phyloP scores from a whole-genome alignment of 2,113 vertebrate genomes.

The Rattus rattus region DNA sequence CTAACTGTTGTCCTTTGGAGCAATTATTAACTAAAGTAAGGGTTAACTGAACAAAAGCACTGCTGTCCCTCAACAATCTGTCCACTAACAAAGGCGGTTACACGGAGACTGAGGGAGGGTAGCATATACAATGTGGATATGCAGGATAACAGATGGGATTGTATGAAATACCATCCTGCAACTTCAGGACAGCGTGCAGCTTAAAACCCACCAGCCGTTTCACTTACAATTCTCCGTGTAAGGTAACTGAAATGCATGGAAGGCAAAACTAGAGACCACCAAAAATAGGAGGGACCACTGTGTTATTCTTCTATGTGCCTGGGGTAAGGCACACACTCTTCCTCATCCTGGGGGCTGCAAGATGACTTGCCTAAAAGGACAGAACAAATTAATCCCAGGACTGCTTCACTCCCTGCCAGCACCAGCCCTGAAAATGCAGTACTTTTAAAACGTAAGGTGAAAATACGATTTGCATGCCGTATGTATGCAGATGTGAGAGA shows the following conservation, averaged over 20 bases:
- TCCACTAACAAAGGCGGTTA: neutral
- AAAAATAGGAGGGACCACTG: neutral
- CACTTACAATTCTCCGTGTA: neutral
- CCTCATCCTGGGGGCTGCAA: neutral
- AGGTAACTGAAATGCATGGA: neutral
- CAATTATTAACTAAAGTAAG: neutral
- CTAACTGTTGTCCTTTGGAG: neutral
- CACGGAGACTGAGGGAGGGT: neutral
- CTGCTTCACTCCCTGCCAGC: neutral
- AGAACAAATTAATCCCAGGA: neutral
- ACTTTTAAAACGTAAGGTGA: neutral
- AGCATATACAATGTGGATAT: neutral
- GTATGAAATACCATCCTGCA: neutral
- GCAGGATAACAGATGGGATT: neutral
- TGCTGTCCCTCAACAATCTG: neutral
- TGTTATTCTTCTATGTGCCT: neutral
- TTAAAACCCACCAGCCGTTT: neutral
- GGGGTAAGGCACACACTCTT: neutral
- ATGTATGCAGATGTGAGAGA: no score
- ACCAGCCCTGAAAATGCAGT: neutral
- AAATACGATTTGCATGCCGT: neutral
- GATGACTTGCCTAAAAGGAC: neutral
- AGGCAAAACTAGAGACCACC: neutral
- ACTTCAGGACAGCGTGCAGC: neutral
- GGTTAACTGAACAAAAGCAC: neutral